Base-by-base conservation (phyloP, 2,797 vertebrate genomes). In the Xenentodon cancila region DNA sequence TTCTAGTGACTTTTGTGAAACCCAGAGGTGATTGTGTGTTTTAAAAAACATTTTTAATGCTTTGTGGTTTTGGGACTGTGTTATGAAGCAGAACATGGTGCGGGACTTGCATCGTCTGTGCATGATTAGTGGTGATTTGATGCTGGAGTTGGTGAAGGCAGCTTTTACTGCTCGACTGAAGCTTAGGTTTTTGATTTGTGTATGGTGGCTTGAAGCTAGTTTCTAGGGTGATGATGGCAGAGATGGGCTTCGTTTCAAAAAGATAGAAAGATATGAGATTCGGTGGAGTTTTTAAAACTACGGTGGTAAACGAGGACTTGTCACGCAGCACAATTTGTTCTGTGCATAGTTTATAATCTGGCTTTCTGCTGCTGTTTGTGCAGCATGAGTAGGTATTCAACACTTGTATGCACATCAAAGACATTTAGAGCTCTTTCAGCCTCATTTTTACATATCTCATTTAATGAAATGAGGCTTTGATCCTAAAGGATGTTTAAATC, bases 201-300 rank as follows among this genome's bases (percentile, higher is more conserved):
- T 16, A 61, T 43, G 30, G 42, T 9, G 25, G 42, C 32, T 52
- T 11, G 37, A 22, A 50, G 45, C n/a, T 55, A 22, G 71, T 80
- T 68, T 71, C 63, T 53, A 73, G 15, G 66, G 63, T 55, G 78
- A 75, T n/a, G 16, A 66, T 44, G 20, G 5, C 17, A 1, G 5
- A 58, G 19, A 16, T 16, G 1, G 18, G 9, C 7, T 9, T 4
- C 5, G 37, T 20, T 32, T 17, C 32, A 47, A 47, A 54, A 45
- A 44, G 25, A 22, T 20, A 20, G 27, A 27, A 32, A 34, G 17
- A 19, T 7, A 8, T 56, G 1, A 42, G 7, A 21, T 51, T 55
- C 5, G 19, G 22, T 1, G 20, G 61, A n/a, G 11, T 58, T 64
- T 47, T 21, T 34, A 43, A 43, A n/a, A 21, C 12, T 37, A 21